Conservation (phyloP, 1,140 invertebrate genomes). For the Drosophila albomicans region DNA sequence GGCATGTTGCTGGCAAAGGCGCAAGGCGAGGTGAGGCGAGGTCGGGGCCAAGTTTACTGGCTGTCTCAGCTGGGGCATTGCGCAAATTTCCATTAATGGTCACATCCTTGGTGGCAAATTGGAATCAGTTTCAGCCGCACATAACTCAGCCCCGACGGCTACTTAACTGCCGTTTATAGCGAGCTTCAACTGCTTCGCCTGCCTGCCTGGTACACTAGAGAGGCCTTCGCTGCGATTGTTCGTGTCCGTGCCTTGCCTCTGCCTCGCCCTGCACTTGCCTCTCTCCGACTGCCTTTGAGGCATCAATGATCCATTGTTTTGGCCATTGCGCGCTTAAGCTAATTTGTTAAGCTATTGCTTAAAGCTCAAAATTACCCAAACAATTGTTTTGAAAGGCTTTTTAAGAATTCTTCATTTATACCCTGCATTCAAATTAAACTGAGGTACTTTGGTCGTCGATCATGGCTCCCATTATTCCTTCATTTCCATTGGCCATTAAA, state of each 20-base stretch:
- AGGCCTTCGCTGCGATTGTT: constrained; percentile 23
- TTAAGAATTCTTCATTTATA: background rate
- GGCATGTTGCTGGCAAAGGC: no score
- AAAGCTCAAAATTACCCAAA: constrained; percentile 11
- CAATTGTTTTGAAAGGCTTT: background rate
- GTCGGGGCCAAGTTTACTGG: constrained; percentile 3
- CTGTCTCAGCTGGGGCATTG: constrained; percentile 46
- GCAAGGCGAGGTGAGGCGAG: background rate
- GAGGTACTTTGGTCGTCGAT: background rate
- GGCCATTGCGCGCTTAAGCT: constrained; percentile 18
- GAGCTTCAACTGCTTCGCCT: constrained; percentile 1
- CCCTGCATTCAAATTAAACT: background rate
- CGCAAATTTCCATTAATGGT: constrained; percentile 78
- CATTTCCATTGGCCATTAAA: no score
- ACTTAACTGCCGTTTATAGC: constrained; percentile 76
- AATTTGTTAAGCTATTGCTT: constrained; percentile 30
- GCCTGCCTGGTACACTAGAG: constrained; percentile 21
- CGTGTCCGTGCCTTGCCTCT: constrained; percentile 1
- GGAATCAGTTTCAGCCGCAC: constrained; percentile 70
- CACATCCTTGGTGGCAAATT: constrained; percentile 80
- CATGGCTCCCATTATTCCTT: background rate
- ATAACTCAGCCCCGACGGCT: constrained; percentile 68
- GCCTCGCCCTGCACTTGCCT: no score
- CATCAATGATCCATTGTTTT: constrained; percentile 34
- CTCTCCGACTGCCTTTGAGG: background rate